Evolutionary conservation across 2,113 vertebrate species (phyloP).

Genomic region (Strix aluco): DNA sequence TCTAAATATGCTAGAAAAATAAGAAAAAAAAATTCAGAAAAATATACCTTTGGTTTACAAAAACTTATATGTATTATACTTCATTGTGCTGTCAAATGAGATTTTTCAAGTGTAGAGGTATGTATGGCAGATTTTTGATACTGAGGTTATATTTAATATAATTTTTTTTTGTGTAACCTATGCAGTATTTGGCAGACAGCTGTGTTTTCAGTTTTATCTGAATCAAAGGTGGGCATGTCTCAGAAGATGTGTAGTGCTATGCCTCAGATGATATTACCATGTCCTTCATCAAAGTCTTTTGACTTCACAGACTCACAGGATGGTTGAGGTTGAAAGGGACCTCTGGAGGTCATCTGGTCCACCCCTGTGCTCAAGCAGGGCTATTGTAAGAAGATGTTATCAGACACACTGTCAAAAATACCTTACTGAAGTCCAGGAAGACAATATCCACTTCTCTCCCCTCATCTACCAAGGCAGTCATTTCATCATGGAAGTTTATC

Average conservation of each 20-base stretch:
- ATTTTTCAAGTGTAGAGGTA: not conserved
- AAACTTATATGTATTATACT: not conserved
- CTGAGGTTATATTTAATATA: not conserved
- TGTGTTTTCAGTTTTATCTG: not conserved
- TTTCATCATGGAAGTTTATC: not conserved
- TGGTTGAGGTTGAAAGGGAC: not conserved
- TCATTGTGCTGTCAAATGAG: not conserved
- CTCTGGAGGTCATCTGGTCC: not conserved
- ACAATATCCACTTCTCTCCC: not conserved
- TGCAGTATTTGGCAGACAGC: not conserved
- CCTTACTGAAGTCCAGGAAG: not conserved
- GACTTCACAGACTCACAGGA: not conserved
- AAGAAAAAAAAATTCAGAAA: not conserved
- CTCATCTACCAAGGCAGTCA: not conserved
- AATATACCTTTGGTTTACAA: not conserved
- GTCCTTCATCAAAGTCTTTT: not conserved
- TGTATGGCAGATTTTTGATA: not conserved
- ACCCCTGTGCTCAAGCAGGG: not conserved
- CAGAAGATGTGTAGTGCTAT: not conserved
- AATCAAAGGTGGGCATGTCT: not conserved
- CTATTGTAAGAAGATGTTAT: not conserved
- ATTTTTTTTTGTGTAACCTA: not conserved
- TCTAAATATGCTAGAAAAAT: not conserved
- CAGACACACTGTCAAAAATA: not conserved
- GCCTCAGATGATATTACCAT: not conserved